Evolutionary conservation across 2,888 invertebrate genomes (phyloP).

Genomic region (Apamea anceps): DNA sequence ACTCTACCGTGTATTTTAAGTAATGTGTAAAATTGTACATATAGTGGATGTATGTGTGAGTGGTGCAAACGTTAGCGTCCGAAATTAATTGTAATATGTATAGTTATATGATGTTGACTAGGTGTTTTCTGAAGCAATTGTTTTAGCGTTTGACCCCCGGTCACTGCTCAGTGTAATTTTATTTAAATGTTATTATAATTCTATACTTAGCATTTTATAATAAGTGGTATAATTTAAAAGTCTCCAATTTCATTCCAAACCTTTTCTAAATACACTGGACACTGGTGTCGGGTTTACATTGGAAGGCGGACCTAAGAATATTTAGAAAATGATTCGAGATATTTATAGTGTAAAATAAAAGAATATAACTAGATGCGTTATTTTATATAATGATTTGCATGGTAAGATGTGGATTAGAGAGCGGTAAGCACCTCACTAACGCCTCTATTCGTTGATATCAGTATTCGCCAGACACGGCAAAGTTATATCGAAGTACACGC

Average conservation of each 20-base stretch:
- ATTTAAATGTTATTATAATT: slow-evolving; percentile 24
- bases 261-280: slow-evolving; percentile 9
- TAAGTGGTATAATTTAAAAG: slow-evolving; percentile 1
- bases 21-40: slow-evolving; percentile 42
- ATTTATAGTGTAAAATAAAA: background rate
- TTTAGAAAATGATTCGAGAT: slow-evolving; percentile 6
- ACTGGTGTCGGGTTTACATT: background rate
- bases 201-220: background rate
- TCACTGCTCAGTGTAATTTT: slow-evolving; percentile 18
- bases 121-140: slow-evolving; percentile 12
- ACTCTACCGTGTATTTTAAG: background rate
- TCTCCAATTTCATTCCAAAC: background rate
- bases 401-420: slow-evolving; percentile 1
- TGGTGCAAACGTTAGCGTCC: slow-evolving; percentile 29
- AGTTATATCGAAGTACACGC: background rate
- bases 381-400: slow-evolving; percentile 12
- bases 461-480: background rate
- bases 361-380: slow-evolving; percentile 2
- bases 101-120: slow-evolving; percentile 7
- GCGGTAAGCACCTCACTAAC: background rate
- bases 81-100: slow-evolving; percentile 23
- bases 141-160: slow-evolving; percentile 11
- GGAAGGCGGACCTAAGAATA: slow-evolving; percentile 6
- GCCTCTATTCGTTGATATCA: background rate
- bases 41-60: slow-evolving; percentile 18